A percentile compares a stretch with the other conserved stretches of the same genome.
phyloP scores from a whole-genome alignment of 1,140 invertebrate species.

The Lutraria rhynchaena region DNA sequence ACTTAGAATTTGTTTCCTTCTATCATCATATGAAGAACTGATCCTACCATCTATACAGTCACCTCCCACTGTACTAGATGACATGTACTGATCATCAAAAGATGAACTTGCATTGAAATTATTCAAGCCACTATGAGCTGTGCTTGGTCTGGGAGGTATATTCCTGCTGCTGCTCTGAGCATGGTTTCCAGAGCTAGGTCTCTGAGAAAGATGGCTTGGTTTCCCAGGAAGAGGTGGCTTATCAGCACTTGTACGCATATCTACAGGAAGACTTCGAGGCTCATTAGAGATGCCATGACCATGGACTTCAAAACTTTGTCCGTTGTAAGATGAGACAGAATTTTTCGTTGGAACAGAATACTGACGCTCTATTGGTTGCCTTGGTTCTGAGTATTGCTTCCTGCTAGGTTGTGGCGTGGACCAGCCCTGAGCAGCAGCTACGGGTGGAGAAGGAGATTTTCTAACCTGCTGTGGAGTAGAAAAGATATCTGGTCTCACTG shows the following conservation, averaged over 20 bases:
- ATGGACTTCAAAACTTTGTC: slow-evolving; percentile 21
- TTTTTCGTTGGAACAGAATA: slow-evolving; percentile 29
- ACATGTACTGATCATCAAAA: no score
- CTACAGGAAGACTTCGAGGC: slow-evolving; percentile 41
- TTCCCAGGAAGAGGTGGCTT: slow-evolving; percentile 54
- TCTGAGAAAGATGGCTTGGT: slow-evolving; percentile 25
- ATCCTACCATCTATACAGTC: background rate
- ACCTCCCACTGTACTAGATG: no score
- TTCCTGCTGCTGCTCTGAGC: background rate
- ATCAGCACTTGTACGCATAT: slow-evolving; percentile 20
- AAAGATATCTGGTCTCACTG: slow-evolving; percentile 34
- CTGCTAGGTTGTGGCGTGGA: slow-evolving; percentile 67
- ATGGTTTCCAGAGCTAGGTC: background rate
- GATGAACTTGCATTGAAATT: no score
- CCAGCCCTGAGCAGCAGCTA: background rate
- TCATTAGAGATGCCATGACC: slow-evolving; percentile 31
- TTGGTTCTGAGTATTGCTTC: slow-evolving; percentile 44
- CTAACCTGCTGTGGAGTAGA: slow-evolving; percentile 40
- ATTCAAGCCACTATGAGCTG: background rate
- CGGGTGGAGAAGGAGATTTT: slow-evolving; percentile 28
- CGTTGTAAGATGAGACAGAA: slow-evolving; percentile 2
- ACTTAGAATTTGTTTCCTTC: slow-evolving; percentile 2
- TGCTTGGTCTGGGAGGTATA: background rate
- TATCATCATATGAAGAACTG: background rate
- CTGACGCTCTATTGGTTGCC: slow-evolving; percentile 37